A percentile compares a stretch with the other conserved stretches of the same genome.
phyloP scores from a whole-genome alignment of 2,113 vertebrate genomes.

The Vimba vimba region DNA sequence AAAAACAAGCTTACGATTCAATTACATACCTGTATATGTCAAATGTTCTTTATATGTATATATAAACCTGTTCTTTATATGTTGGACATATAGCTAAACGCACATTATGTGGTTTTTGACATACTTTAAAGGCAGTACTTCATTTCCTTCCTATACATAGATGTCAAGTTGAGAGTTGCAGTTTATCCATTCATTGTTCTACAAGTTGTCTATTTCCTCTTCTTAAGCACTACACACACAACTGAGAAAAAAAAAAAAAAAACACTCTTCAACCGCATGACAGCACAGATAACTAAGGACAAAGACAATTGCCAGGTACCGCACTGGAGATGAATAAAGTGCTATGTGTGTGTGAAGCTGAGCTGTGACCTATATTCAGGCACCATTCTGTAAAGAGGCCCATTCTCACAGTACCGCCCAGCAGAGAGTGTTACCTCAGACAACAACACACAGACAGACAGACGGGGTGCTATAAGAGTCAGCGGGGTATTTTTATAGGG shows the following conservation, averaged over 20 bases:
- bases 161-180: neutral
- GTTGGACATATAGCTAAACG: no score
- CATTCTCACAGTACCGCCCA: slow-evolving; percentile 50
- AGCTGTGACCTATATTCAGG: slow-evolving; percentile 70
- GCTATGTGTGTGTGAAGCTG: slow-evolving; percentile 31
- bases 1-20: neutral
- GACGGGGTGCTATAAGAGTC: slow-evolving; percentile 29
- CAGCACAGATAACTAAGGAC: neutral
- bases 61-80: neutral
- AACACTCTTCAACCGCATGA: neutral
- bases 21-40: neutral
- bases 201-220: neutral
- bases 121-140: neutral
- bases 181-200: neutral
- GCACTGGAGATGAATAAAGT: slow-evolving; percentile 23
- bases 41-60: neutral
- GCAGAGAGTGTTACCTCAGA: slow-evolving; percentile 48
- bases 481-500: slow-evolving; percentile 16
- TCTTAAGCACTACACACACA: neutral
- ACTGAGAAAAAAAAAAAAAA: neutral
- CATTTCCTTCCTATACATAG: neutral
- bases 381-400: neutral
- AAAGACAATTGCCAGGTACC: slow-evolving; percentile 32
- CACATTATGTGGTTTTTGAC: neutral
- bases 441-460: slow-evolving; percentile 30